phyloP scores from a whole-genome alignment of 2,797 vertebrate genomes.

The Momotus momota region DNA sequence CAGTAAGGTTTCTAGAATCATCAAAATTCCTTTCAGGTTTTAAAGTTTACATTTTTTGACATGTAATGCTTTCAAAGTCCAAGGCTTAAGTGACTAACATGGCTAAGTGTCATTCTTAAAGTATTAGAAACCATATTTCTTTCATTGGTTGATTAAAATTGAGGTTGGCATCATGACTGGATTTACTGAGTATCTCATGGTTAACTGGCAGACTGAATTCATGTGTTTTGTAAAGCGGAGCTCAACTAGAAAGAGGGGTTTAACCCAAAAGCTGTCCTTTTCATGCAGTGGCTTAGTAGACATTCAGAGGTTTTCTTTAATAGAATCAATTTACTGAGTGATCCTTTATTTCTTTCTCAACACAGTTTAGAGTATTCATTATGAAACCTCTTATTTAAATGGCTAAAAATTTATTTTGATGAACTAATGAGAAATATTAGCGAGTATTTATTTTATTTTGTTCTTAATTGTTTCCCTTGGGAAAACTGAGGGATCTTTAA shows the following conservation, averaged over 20 bases:
- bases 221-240: neutral
- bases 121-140: neutral
- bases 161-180: neutral
- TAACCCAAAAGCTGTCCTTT: neutral
- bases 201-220: neutral
- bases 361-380: neutral
- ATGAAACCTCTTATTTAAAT: neutral
- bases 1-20: neutral
- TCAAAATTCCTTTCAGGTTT: neutral
- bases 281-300: neutral
- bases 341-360: neutral
- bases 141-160: neutral
- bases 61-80: neutral
- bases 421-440: neutral
- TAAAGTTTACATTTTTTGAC: neutral
- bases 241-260: neutral
- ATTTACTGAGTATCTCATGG: neutral
- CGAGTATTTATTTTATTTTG: neutral
- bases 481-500: neutral
- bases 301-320: rapidly evolving
- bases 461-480: neutral
- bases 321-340: neutral
- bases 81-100: neutral
- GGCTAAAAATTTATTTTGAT: neutral
- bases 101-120: neutral